Evolutionary conservation across 2,797 vertebrate genomes (phyloP).

Genomic region (Macrochelys suwanniensis): DNA sequence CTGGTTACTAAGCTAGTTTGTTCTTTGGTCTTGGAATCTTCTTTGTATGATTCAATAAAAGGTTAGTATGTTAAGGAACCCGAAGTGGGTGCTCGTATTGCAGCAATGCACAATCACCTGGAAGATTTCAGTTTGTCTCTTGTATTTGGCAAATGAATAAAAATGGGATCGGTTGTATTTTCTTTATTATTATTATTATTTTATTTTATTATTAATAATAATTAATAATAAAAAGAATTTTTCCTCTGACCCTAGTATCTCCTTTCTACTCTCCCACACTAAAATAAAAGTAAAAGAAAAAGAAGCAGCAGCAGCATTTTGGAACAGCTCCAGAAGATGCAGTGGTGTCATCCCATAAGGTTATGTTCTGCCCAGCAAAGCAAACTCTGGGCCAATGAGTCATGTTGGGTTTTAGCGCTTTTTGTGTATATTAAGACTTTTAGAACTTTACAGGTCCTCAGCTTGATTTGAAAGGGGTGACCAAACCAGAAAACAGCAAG

Average conservation of each 20-base stretch:
- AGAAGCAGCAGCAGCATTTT: background rate
- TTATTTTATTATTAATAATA: too few relatives aligned
- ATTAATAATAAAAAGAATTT: background rate
- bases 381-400: background rate
- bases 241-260: background rate
- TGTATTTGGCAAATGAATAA: background rate
- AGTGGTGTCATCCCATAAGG: background rate
- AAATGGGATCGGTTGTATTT: background rate
- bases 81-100: background rate
- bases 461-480: background rate
- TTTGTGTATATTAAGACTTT: background rate
- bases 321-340: background rate
- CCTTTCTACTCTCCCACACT: background rate
- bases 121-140: background rate
- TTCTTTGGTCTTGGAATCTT: background rate
- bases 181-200: background rate
- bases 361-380: background rate
- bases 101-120: background rate
- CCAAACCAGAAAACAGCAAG: background rate
- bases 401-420: background rate
- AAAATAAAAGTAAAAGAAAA: background rate
- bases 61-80: background rate
- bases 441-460: background rate
- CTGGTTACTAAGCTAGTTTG: background rate
- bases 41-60: background rate